Evolutionary conservation across 2,113 vertebrate genomes (phyloP), one percentile per base, ranked within the genome.

Genomic region (Zosterops pallidus): DNA sequence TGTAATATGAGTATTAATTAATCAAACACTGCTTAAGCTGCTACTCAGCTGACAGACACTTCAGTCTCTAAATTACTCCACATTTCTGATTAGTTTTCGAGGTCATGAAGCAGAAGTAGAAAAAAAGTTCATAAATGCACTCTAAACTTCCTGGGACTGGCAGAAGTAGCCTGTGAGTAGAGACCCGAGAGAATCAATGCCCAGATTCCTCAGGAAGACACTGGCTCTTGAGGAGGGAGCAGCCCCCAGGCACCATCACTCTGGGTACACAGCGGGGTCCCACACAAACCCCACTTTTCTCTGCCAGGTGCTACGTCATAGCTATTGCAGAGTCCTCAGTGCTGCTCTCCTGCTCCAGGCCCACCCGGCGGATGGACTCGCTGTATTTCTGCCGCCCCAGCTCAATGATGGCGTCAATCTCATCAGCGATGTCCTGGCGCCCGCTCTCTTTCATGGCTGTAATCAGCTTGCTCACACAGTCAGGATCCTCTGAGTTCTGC

Each of bases 401-500:
- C 63, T 96, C 97, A 81, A 99, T 94, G n/a, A 99, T 97, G 70
- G 98, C 97, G 68, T 98, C 97, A 0, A 99, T 97, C 95, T 99
- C 99, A 5, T 99, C 99, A 0, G 99, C 99, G 4, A 99, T 96
- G 90, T 99, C 99, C 94, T 76, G 98, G 94, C 99, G 98, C 64
- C 97, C 98, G 0, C 99, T 99, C 59, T 98, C 97, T 44, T 98
- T 97, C 98, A 99, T 97, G 23, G 99, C 99, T 16, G 69, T 44
- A 35, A 98, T 95, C 56, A 99, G 95, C 82, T 95, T 97, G 37
- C 92, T 97, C 92, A 98, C 98, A 0, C 98, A 98, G 42, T 98
- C 98, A 0, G 98, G 97, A 19, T 97, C 97, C 31, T 97, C 97
- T 0, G 46, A 96, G 94, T 99, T 98, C 86, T 93, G 96, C 83